phyloP scores from a whole-genome alignment of 2,888 invertebrate genomes.

The Thereva nobilitata region DNA sequence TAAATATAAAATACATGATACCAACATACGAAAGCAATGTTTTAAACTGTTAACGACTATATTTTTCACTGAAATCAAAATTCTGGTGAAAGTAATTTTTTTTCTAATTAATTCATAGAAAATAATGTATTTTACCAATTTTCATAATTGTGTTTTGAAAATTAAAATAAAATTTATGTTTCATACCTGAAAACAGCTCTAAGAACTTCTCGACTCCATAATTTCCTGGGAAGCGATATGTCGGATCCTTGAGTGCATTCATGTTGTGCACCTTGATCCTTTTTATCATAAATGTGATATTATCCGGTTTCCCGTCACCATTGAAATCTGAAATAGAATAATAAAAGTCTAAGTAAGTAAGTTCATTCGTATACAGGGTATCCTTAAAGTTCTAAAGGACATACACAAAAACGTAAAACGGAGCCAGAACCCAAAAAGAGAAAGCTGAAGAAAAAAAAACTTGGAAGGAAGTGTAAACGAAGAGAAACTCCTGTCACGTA shows the following conservation, averaged over 20 bases:
- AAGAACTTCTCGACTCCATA: constrained; percentile 98
- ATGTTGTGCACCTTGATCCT: constrained; percentile 90
- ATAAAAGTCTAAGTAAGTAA: neutral
- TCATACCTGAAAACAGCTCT: constrained; percentile 91
- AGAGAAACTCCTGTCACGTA: constrained; percentile 10
- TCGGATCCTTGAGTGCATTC: constrained; percentile 81
- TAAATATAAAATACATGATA: constrained; percentile 97
- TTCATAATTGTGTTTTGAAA: neutral
- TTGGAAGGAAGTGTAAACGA: neutral
- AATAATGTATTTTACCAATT: too few species aligned
- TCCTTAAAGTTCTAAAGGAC: too few species aligned
- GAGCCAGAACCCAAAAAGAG: too few species aligned
- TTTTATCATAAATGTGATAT: constrained; percentile 95
- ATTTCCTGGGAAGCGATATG: constrained; percentile 89
- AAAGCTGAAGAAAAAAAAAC: constrained; percentile 8
- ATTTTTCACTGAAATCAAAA: too few species aligned
- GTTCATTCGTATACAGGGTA: too few species aligned
- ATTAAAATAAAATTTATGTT: neutral
- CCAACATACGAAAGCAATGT: constrained; percentile 94
- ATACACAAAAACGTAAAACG: too few species aligned
- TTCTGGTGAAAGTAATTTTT: too few species aligned
- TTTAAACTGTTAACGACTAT: constrained; percentile 13
- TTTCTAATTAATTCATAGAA: too few species aligned
- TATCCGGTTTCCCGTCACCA: constrained; percentile 87
- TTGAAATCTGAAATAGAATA: constrained; percentile 77